Evolutionary conservation across 2,888 invertebrate species (phyloP).

Genomic region (Leptinotarsa rubiginosa): DNA sequence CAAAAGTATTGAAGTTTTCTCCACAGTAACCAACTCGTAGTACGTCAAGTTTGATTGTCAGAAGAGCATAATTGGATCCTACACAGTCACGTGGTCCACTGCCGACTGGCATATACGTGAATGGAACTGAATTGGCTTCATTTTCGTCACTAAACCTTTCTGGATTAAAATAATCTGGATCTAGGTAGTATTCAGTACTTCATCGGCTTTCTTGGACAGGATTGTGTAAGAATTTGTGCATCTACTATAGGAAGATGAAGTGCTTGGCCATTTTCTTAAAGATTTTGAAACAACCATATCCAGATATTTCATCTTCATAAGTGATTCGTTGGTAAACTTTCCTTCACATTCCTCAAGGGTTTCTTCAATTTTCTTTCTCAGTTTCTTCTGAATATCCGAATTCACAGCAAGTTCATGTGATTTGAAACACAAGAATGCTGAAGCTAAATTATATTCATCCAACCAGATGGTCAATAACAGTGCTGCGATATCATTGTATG

Average conservation of each 20-base stretch:
- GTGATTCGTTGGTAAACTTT: too few species aligned
- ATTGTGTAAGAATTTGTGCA: constrained; percentile 67
- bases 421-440: too few species aligned
- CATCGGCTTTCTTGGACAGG: constrained; percentile 47
- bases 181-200: constrained; percentile 62
- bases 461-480: too few species aligned
- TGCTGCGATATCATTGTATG: too few species aligned
- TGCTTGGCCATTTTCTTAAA: too few species aligned
- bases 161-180: constrained; percentile 68
- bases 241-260: constrained; percentile 63
- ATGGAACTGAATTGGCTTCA: constrained; percentile 63
- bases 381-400: too few species aligned
- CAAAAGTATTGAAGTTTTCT: constrained; percentile 57
- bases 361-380: too few species aligned
- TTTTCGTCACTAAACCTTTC: constrained; percentile 59
- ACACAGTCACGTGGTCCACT: constrained; percentile 70
- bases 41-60: constrained; percentile 59
- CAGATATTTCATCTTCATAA: too few species aligned
- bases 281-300: too few species aligned
- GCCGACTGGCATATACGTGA: constrained; percentile 70
- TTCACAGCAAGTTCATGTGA: too few species aligned
- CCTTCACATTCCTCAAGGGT: too few species aligned
- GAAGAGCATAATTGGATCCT: constrained; percentile 63
- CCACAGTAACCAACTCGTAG: constrained; percentile 56
- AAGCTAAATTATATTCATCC: too few species aligned